Evolutionary conservation across 2,797 vertebrate species (phyloP).

Genomic region (Aeoliscus strigatus): DNA sequence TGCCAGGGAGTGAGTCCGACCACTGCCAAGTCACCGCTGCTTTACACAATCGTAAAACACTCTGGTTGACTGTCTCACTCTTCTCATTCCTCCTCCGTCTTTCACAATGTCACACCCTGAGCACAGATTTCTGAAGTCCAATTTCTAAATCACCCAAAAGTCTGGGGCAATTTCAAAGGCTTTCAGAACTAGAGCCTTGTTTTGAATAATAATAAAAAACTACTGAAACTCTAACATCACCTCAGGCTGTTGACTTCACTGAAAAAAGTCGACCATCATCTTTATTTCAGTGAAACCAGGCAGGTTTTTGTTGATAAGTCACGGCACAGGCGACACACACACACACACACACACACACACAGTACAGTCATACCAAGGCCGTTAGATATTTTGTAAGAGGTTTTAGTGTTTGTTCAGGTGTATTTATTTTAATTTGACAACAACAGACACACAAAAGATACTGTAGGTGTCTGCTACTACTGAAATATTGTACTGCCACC

Average conservation of each 20-base stretch:
- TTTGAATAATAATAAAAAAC: too few relatives aligned
- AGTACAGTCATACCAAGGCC: constrained; percentile 10
- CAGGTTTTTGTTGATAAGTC: constrained; percentile 20
- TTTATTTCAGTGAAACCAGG: constrained; percentile 2
- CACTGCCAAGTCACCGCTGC: constrained; percentile 49
- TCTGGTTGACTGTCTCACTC: constrained; percentile 48
- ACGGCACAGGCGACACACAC: constrained; percentile 3
- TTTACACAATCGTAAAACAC: constrained; percentile 58
- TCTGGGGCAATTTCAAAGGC: constrained; percentile 4
- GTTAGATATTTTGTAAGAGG: too few relatives aligned
- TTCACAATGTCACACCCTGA: constrained; percentile 50
- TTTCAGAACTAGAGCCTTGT: constrained; percentile 7
- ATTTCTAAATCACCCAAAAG: constrained; percentile 10
- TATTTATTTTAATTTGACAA: too few relatives aligned
- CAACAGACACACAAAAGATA: too few relatives aligned
- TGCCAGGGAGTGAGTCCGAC: constrained; percentile 48
- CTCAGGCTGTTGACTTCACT: constrained; percentile 19
- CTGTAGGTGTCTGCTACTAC: too few relatives aligned
- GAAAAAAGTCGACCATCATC: constrained; percentile 15
- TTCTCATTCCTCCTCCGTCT: constrained; percentile 33
- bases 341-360: constrained; percentile 5
- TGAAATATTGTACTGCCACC: too few relatives aligned
- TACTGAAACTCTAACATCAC: constrained; percentile 20
- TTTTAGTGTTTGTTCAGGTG: too few relatives aligned
- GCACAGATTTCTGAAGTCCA: constrained; percentile 31